A percentile compares a stretch with the other conserved stretches of the same genome.
phyloP scores from a whole-genome alignment of 1,140 invertebrate species.

The Chionoecetes opilio region DNA sequence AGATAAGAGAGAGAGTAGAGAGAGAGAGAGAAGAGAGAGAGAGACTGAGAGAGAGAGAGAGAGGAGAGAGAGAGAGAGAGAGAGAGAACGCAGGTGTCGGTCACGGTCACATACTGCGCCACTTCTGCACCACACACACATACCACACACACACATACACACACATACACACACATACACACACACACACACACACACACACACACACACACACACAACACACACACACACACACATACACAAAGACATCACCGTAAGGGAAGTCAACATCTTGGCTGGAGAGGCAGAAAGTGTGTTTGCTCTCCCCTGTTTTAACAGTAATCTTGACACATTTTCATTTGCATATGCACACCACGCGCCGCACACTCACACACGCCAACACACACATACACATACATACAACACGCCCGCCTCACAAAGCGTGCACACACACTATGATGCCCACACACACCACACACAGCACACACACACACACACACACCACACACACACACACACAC shows the following conservation, averaged over 20 bases:
- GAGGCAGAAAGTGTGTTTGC: constrained; percentile 4
- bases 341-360: constrained; percentile 13
- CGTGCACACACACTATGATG: no score
- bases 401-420: no score
- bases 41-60: no score
- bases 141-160: not conserved
- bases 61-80: no score
- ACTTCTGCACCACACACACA: not conserved
- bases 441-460: no score
- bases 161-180: not conserved
- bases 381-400: not conserved
- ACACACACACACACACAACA: constrained; percentile 24
- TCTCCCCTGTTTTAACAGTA: not conserved
- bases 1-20: no score
- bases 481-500: not conserved
- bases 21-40: no score
- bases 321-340: constrained; percentile 21
- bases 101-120: not conserved
- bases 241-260: not conserved
- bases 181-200: not conserved
- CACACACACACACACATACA: constrained; percentile 18
- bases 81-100: not conserved
- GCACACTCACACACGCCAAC: not conserved
- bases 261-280: constrained; percentile 27
- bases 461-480: not conserved